Base-by-base conservation (phyloP, 2,797 vertebrate species). In the Chromobotia macracanthus region DNA sequence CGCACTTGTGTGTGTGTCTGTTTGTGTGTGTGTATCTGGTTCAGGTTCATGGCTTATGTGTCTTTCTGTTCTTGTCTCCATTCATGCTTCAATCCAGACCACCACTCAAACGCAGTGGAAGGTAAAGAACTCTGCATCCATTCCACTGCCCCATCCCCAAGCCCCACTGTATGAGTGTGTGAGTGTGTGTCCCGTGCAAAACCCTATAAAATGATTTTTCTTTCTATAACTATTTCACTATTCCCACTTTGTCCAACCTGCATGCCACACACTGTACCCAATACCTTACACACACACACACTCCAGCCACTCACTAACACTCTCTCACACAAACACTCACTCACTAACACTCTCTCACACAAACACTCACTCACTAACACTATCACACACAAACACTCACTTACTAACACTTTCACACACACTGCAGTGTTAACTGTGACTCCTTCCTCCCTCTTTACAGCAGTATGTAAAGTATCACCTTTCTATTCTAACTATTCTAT, bases 81-180 rank as follows among this genome's bases (percentile, higher is more conserved):
- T 93, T 87, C 92, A 94, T 92, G 92, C 93, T 87, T 91, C 92
- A 94, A 91, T 90, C 90, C 89, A 94, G 93, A 93, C 89, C 88
- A 87, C 93, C 92, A 93, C 90, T 92, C 89, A 93, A 94, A 92
- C 90, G 91, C 92, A 87, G 74, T 91, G 90, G 93, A 93, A 94
- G 94, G 93, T 94, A 95, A 94, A 93, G 38, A 82, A 69, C 75
- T 82, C 66, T 82, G 70, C 82, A 72, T 74, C 58, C 51, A 79
- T 68, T 84, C 86, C 84, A 89, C 86, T 85, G 80, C 83, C 86
- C 85, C n/a, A n/a, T n/a, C n/a, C n/a, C n/a, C n/a, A n/a, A n/a
- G n/a, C 88, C 89, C 81, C 19, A 9, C 5, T 75, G 84, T 85
- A 83, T 89, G 70, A 70, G 76, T 80, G 44, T 41, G 53, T 74